Evolutionary conservation across 2,888 invertebrate species (phyloP).

Genomic region (Tribolium freemani): DNA sequence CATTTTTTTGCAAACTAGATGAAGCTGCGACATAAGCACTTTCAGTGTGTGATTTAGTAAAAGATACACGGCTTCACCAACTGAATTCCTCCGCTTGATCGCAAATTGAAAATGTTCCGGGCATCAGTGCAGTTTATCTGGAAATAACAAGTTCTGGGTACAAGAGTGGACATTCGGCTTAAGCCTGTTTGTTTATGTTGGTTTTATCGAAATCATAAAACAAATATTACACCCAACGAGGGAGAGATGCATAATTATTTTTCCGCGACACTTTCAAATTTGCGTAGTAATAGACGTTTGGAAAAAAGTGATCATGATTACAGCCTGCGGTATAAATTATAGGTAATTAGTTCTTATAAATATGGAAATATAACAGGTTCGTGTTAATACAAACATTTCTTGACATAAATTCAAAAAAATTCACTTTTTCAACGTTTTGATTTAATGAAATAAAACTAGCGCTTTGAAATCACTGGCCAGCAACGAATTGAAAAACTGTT

Average conservation of each 20-base stretch:
- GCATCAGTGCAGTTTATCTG: slow-evolving; percentile 46
- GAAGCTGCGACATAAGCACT: slow-evolving; percentile 5
- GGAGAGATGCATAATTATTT: neutral
- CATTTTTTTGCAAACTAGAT: neutral
- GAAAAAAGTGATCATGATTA: neutral
- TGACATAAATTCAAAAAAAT: neutral
- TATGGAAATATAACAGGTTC: neutral
- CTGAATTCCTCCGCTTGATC: slow-evolving; percentile 38
- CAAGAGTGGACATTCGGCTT: slow-evolving; percentile 26
- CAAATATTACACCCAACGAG: neutral
- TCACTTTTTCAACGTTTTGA: too few species aligned
- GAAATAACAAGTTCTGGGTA: slow-evolving; percentile 48
- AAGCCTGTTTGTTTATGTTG: slow-evolving; percentile 26
- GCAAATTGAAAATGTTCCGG: slow-evolving; percentile 46
- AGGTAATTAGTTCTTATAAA: neutral
- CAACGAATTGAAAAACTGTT: too few species aligned
- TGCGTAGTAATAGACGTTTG: neutral
- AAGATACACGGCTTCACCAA: slow-evolving; percentile 8
- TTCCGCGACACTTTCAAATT: neutral
- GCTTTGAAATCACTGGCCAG: too few species aligned
- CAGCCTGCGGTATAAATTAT: neutral
- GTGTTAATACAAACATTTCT: neutral
- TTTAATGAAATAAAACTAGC: too few species aligned
- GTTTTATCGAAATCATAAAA: slow-evolving; percentile 29
- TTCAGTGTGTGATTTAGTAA: neutral